These are phyloP conservation scores for Gulo gulo DNA, from an alignment of 2,113 vertebrate genomes.

Conservation along the genomic window DNA sequence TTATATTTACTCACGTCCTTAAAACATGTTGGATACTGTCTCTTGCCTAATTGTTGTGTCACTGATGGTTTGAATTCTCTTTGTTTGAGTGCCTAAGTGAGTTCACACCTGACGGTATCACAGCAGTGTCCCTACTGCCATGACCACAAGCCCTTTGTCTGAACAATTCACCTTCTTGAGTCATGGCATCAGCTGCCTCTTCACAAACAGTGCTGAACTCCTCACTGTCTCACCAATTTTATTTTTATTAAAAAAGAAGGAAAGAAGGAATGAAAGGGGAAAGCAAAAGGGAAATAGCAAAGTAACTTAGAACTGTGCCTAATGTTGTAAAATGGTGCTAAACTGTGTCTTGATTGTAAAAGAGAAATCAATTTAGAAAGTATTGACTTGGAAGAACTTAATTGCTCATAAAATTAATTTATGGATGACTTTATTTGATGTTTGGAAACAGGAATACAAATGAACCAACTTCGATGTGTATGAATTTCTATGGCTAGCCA, in stretches of 20 bases:
- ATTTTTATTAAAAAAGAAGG: background rate
- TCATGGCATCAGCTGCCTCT: fast-evolving
- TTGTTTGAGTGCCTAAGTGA: background rate
- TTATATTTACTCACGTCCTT: background rate
- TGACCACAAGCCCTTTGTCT: background rate
- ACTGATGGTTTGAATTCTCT: fast-evolving
- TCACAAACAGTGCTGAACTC: background rate
- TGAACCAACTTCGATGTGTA: background rate
- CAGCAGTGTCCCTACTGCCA: background rate
- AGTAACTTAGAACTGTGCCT: background rate
- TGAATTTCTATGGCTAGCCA: constrained; percentile 19
- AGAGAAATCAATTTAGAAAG: constrained; percentile 70
- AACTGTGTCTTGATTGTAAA: constrained; percentile 59
- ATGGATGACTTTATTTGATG: constrained; percentile 66
- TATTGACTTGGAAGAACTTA: constrained; percentile 70
- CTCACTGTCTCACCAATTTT: background rate
- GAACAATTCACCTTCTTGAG: background rate
- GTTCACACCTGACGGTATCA: fast-evolving
- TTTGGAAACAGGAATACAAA: constrained; percentile 63
- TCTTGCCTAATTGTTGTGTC: fast-evolving
- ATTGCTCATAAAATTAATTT: constrained; percentile 76
- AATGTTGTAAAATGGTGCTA: background rate
- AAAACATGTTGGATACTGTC: background rate
- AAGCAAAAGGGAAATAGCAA: background rate
- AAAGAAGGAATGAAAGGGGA: background rate